Percentiles rank a stretch among this genome's conserved stretches.
These are phyloP conservation scores for Archaeoteleia sp. DNA, from an alignment of 2,888 invertebrate genomes.

Conservation along the genomic window DNA sequence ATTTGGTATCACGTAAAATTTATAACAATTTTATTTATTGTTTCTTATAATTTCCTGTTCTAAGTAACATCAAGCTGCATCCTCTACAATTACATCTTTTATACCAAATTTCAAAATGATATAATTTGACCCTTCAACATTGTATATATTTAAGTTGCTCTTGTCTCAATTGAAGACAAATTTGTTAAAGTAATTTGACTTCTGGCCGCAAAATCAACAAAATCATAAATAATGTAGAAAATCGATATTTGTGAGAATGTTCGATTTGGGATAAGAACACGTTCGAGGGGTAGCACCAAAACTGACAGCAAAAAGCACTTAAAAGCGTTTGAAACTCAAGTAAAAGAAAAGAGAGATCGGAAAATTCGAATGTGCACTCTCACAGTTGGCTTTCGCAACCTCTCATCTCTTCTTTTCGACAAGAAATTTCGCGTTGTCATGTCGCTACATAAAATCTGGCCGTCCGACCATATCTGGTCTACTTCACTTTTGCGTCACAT, in stretches of 20 bases:
- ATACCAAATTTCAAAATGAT: too few relatives aligned
- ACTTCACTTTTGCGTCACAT: constrained; percentile 35
- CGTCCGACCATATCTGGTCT: constrained; percentile 22
- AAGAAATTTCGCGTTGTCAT: constrained; percentile 36
- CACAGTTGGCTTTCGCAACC: constrained; percentile 18
- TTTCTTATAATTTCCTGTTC: too few relatives aligned
- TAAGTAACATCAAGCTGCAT: too few relatives aligned
- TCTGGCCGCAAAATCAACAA: constrained; percentile 4
- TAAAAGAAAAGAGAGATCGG: constrained; percentile 25
- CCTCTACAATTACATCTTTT: too few relatives aligned
- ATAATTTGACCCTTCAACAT: too few relatives aligned
- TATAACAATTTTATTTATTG: too few relatives aligned
- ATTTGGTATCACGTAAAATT: too few relatives aligned
- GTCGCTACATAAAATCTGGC: constrained; percentile 35
- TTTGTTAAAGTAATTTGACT: too few relatives aligned
- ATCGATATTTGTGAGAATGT: constrained; percentile 19
- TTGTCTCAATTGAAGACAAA: too few relatives aligned
- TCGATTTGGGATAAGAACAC: constrained; percentile 23
- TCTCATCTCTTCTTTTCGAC: constrained; percentile 8
- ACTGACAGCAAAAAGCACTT: constrained; percentile 51
- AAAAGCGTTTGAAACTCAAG: constrained; percentile 32
- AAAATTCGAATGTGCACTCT: constrained; percentile 35
- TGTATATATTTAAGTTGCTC: too few relatives aligned
- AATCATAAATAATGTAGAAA: constrained; percentile 20
- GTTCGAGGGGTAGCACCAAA: constrained; percentile 13